phyloP scores from a whole-genome alignment of 2,113 vertebrate species.

The Pseudolaguvia tuberculata region DNA sequence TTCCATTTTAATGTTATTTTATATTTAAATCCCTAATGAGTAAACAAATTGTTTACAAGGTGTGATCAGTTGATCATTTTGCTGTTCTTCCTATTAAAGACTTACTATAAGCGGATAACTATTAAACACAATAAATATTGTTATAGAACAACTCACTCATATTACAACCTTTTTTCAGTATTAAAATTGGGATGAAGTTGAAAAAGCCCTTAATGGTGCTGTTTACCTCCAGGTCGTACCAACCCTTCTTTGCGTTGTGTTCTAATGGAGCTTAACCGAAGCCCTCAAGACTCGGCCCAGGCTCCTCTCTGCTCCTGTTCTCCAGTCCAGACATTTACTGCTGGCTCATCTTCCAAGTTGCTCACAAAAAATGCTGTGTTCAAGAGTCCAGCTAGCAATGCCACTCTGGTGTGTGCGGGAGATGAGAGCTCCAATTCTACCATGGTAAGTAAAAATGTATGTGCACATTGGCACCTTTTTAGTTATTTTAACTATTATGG shows the following conservation, averaged over 20 bases:
- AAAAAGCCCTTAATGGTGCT: not conserved
- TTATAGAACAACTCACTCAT: too few relatives aligned
- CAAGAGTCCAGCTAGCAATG: slow-evolving; percentile 73
- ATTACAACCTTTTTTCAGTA: not conserved
- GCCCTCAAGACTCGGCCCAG: slow-evolving; percentile 59
- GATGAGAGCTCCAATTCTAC: slow-evolving; percentile 89
- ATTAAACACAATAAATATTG: too few relatives aligned
- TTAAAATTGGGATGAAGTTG: not conserved
- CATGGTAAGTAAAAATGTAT: slow-evolving; percentile 68
- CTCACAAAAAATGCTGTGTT: slow-evolving; percentile 93
- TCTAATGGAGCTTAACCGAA: slow-evolving; percentile 82
- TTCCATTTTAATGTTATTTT: too few relatives aligned
- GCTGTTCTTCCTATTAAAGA: too few relatives aligned
- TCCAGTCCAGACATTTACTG: slow-evolving; percentile 82
- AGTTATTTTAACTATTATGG: not conserved
- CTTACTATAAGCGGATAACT: too few relatives aligned
- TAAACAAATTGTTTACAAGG: too few relatives aligned
- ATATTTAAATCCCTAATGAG: too few relatives aligned
- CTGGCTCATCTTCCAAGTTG: slow-evolving; percentile 84
- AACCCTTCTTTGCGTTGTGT: slow-evolving; percentile 78
- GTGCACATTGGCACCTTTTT: not conserved
- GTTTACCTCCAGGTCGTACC: slow-evolving; percentile 72
- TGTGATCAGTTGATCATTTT: too few relatives aligned
- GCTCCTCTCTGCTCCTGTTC: slow-evolving; percentile 75
- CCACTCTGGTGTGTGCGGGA: slow-evolving; percentile 82